These are phyloP conservation scores for Malurus elegans DNA, from an alignment of 2,113 vertebrate genomes.

Conservation along the genomic window DNA sequence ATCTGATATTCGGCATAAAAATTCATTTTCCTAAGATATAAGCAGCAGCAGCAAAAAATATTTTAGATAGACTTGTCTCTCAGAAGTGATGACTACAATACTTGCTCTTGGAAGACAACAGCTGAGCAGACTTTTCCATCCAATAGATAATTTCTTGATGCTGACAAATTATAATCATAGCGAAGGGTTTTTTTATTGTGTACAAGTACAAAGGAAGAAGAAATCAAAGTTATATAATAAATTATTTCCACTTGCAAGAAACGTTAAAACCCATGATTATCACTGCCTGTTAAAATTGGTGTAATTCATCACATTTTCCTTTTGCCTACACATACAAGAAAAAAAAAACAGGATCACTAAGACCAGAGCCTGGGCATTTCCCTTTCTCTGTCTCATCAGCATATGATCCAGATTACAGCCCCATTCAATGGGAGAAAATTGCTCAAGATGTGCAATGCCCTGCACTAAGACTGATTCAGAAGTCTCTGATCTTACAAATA, in stretches of 20 bases:
- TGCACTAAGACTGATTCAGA: background rate
- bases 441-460: background rate
- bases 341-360: fast-evolving
- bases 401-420: fast-evolving
- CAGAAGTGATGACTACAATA: background rate
- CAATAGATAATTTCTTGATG: background rate
- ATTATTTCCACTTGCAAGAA: background rate
- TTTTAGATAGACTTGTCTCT: background rate
- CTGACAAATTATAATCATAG: background rate
- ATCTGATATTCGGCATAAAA: conserved; percentile 85
- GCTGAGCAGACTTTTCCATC: background rate
- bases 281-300: background rate
- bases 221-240: background rate
- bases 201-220: background rate
- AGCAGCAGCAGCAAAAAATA: background rate
- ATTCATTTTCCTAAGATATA: conserved; percentile 83
- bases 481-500: background rate
- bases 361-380: background rate
- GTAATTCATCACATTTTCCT: background rate
- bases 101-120: background rate
- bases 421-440: background rate
- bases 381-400: background rate
- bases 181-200: background rate
- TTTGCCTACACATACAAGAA: background rate
- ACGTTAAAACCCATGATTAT: background rate